A percentile compares a stretch with the other conserved stretches of the same genome.
phyloP scores from a whole-genome alignment of 2,888 invertebrate species.

The Salpingus planirostris region DNA sequence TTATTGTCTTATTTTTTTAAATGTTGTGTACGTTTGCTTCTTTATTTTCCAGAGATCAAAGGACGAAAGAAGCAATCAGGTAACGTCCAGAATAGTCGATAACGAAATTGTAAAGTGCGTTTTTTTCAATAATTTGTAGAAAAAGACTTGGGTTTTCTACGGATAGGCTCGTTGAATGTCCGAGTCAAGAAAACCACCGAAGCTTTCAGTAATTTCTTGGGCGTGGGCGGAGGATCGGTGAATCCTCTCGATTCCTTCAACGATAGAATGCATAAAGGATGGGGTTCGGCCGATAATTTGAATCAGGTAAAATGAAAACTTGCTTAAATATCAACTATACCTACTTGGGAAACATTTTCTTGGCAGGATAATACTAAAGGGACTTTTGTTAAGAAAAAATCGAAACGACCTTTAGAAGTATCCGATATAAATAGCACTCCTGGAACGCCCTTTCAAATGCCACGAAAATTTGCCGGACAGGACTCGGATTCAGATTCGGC shows the following conservation, averaged over 20 bases:
- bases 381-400: slow-evolving; percentile 51
- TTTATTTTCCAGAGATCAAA: slow-evolving; percentile 57
- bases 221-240: slow-evolving; percentile 53
- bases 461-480: slow-evolving; percentile 34
- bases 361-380: slow-evolving; percentile 55
- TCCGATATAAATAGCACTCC: slow-evolving; percentile 53
- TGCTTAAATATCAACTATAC: too few relatives aligned
- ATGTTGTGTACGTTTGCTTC: too few relatives aligned
- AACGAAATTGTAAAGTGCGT: background rate
- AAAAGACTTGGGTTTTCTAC: slow-evolving; percentile 81
- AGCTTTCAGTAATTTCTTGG: slow-evolving; percentile 83
- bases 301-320: slow-evolving; percentile 57
- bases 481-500: slow-evolving; percentile 85
- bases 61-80: slow-evolving; percentile 65
- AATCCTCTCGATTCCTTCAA: slow-evolving; percentile 38
- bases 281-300: slow-evolving; percentile 87
- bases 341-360: too few relatives aligned
- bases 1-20: too few relatives aligned
- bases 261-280: slow-evolving; percentile 73
- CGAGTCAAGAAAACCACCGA: slow-evolving; percentile 88
- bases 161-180: slow-evolving; percentile 87
- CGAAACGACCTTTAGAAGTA: slow-evolving; percentile 49
- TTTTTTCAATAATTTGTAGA: slow-evolving; percentile 57
- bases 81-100: slow-evolving; percentile 30
- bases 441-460: slow-evolving; percentile 56